These are phyloP conservation scores for Drosophila mulleri DNA, from an alignment of 2,888 invertebrate species.

Conservation along the genomic window DNA sequence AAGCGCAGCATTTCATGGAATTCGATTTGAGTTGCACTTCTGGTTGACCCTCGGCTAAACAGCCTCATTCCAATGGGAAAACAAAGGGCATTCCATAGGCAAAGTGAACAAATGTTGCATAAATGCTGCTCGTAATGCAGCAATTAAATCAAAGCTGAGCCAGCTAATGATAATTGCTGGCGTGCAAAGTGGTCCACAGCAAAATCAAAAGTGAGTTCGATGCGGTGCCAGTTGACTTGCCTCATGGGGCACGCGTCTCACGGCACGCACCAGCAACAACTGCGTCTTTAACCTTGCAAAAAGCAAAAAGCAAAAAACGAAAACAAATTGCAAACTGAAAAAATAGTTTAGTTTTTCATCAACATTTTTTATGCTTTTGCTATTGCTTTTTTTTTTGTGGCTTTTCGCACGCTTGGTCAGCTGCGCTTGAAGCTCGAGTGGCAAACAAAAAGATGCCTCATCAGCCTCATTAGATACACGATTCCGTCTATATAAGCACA, in stretches of 20 bases:
- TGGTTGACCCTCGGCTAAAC: conserved; percentile 39
- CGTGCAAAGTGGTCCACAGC: conserved; percentile 25
- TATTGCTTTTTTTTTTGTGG: conserved; percentile 1
- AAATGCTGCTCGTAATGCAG: conserved; percentile 19
- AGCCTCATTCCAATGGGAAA: conserved; percentile 47
- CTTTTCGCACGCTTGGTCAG: conserved; percentile 34
- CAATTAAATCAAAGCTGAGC: conserved; percentile 46
- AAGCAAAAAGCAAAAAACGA: too few species aligned
- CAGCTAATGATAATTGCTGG: conserved; percentile 37
- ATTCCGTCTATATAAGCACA: conserved; percentile 14
- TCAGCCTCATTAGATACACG: conserved; percentile 46
- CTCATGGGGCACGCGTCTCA: conserved; percentile 43
- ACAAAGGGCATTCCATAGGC: conserved; percentile 34
- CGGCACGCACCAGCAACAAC: conserved; percentile 33
- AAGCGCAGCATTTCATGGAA: conserved; percentile 1
- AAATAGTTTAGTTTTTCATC: conserved; percentile 44
- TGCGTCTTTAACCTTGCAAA: conserved; percentile 54
- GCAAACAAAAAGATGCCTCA: conserved; percentile 46
- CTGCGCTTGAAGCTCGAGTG: conserved; percentile 20
- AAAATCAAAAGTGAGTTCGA: conserved; percentile 11
- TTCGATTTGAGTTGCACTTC: conserved; percentile 29
- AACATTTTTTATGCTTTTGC: conserved; percentile 20
- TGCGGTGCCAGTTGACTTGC: conserved; percentile 10
- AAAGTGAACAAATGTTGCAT: conserved; percentile 1
- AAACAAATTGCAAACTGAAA: conserved; percentile 24